Evolutionary conservation across 1,140 invertebrate genomes (phyloP).

Genomic region (Cotesia chilonis): DNA sequence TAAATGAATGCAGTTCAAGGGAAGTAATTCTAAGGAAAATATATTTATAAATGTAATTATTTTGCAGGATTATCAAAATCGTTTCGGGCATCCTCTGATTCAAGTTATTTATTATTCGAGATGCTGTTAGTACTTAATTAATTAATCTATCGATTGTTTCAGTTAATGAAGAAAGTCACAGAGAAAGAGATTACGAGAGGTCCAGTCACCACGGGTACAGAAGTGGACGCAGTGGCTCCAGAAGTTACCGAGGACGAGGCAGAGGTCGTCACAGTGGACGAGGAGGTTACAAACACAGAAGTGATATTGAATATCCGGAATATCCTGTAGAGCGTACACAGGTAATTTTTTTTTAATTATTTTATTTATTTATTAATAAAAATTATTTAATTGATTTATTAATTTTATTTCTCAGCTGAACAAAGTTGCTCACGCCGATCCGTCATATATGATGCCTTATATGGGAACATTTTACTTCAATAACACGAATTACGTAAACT

Average conservation of each 20-base stretch:
- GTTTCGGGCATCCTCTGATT: too few species aligned
- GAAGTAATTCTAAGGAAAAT: not conserved
- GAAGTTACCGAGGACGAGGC: conserved; percentile 50
- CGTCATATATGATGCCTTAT: conserved; percentile 70
- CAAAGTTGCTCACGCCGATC: conserved; percentile 56
- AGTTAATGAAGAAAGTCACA: conserved; percentile 55
- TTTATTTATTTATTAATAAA: conserved; percentile 5
- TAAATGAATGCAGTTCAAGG: too few species aligned
- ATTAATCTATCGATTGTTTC: conserved; percentile 24
- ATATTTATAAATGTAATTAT: too few species aligned
- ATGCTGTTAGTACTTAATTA: not conserved
- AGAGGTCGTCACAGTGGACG: conserved; percentile 53
- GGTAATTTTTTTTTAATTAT: conserved; percentile 49
- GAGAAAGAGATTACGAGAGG: conserved; percentile 59
- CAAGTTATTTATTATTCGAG: not conserved
- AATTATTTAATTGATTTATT: not conserved
- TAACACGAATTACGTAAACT: conserved; percentile 64
- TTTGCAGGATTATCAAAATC: too few species aligned
- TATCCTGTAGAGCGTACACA: conserved; percentile 64
- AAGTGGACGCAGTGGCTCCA: conserved; percentile 49
- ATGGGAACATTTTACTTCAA: conserved; percentile 72
- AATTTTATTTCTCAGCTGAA: conserved; percentile 50
- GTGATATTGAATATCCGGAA: conserved; percentile 65
- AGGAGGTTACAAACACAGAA: conserved; percentile 55
- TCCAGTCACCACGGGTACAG: conserved; percentile 52